Evolutionary conservation across 2,113 vertebrate genomes (phyloP).

Genomic region (Chrysochloris asiatica): DNA sequence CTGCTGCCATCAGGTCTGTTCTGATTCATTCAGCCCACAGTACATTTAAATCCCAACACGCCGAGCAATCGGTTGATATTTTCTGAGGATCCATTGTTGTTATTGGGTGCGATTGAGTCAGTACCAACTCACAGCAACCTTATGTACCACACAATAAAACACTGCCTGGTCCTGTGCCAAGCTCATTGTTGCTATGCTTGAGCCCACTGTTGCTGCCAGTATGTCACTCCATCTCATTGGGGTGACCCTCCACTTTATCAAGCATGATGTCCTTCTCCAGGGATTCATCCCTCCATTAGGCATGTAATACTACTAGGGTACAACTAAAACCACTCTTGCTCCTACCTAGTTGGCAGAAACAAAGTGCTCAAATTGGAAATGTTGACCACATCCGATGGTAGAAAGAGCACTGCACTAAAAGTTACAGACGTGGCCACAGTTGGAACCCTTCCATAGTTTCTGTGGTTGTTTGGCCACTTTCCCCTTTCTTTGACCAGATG

Average conservation of each 20-base stretch:
- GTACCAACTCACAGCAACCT: too few species aligned
- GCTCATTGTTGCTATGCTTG: too few species aligned
- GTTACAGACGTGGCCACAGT: not conserved
- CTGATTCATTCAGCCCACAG: not conserved
- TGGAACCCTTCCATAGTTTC: not conserved
- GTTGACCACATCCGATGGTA: not conserved
- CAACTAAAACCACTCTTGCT: constrained; percentile 6
- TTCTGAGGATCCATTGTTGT: too few species aligned
- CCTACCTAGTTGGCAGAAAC: not conserved
- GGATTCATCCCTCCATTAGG: too few species aligned
- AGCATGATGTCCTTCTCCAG: too few species aligned
- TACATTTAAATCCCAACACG: not conserved
- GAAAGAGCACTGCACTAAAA: not conserved
- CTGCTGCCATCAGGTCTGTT: too few species aligned
- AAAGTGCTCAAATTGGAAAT: not conserved
- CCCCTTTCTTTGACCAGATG: constrained; percentile 2
- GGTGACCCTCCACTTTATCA: too few species aligned
- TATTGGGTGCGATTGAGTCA: too few species aligned
- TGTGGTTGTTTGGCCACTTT: not conserved
- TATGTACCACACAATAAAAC: too few species aligned
- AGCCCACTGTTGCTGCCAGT: too few species aligned
- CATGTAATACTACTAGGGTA: not conserved
- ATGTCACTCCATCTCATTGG: too few species aligned
- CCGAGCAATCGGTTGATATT: not conserved
- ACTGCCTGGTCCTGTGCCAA: too few species aligned